Percentiles rank a stretch among this genome's conserved stretches.
phyloP scores from a whole-genome alignment of 2,113 vertebrate species.

The Rhea americana region DNA sequence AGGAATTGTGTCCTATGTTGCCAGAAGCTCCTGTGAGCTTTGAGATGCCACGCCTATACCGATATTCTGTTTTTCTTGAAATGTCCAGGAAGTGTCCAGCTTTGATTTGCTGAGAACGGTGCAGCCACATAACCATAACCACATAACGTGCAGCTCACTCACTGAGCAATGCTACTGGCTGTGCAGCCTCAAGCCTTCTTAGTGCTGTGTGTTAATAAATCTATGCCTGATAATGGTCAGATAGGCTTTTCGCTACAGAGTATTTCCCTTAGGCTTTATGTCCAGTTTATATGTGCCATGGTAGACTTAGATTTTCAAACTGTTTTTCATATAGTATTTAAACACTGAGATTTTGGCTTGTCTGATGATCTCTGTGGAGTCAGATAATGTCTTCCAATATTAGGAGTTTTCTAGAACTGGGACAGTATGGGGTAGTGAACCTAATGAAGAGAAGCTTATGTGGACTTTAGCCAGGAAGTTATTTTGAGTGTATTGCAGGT shows the following conservation, averaged over 20 bases:
- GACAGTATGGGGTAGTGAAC: not conserved
- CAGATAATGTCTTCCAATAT: not conserved
- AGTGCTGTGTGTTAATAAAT: not conserved
- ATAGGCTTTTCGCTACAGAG: not conserved
- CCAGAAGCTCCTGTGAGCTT: not conserved
- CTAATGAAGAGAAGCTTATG: not conserved
- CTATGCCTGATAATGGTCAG: not conserved
- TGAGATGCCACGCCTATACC: not conserved
- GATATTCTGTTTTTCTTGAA: not conserved
- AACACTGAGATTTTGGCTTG: not conserved
- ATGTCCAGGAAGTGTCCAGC: not conserved
- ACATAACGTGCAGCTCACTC: not conserved
- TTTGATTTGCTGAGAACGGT: not conserved
- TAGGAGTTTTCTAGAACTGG: not conserved
- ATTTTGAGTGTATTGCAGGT: not conserved
- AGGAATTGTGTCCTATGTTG: not conserved
- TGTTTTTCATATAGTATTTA: not conserved
- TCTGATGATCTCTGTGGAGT: not conserved
- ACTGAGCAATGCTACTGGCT: not conserved
- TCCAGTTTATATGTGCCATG: not conserved
- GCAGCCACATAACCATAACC: not conserved
- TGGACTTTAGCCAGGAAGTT: not conserved
- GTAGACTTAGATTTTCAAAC: not conserved
- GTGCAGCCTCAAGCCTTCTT: not conserved
- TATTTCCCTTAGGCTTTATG: not conserved